phyloP scores from a whole-genome alignment of 2,888 invertebrate species.

The Pilophorus perplexus region DNA sequence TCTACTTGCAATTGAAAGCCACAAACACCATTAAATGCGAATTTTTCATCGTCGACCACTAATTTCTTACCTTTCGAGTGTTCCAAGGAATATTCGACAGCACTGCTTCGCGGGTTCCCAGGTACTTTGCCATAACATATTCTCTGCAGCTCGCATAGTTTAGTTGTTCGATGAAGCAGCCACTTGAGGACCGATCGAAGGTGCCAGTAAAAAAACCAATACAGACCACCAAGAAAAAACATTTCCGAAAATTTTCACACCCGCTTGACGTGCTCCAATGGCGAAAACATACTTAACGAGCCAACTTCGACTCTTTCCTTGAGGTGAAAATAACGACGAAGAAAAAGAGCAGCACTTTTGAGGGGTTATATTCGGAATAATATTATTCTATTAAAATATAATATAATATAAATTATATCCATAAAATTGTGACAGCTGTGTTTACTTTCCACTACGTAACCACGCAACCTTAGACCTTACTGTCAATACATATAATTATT shows the following conservation, averaged over 20 bases:
- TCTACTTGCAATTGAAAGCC: too few relatives aligned
- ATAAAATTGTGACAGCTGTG: background rate
- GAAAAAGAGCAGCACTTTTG: too few relatives aligned
- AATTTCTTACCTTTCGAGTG: too few relatives aligned
- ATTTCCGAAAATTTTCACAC: background rate
- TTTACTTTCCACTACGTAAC: background rate
- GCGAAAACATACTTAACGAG: background rate
- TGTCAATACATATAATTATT: too few relatives aligned
- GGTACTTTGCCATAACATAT: slow-evolving; percentile 80
- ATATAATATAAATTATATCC: background rate
- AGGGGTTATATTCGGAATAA: background rate
- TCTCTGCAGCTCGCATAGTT: slow-evolving; percentile 86
- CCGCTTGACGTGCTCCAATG: too few relatives aligned
- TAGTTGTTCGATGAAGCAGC: slow-evolving; percentile 80
- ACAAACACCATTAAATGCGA: too few relatives aligned
- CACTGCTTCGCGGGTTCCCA: slow-evolving; percentile 69
- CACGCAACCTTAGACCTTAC: background rate
- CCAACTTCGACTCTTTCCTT: too few relatives aligned
- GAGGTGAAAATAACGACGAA: too few relatives aligned
- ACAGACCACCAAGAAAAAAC: slow-evolving; percentile 47
- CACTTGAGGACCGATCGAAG: slow-evolving; percentile 85
- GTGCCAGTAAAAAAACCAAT: slow-evolving; percentile 60
- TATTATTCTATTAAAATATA: background rate
- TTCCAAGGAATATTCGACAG: slow-evolving; percentile 72
- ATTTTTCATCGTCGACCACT: too few relatives aligned